Conservation (phyloP, 2,888 invertebrate species). For the Celastrina argiolus region DNA sequence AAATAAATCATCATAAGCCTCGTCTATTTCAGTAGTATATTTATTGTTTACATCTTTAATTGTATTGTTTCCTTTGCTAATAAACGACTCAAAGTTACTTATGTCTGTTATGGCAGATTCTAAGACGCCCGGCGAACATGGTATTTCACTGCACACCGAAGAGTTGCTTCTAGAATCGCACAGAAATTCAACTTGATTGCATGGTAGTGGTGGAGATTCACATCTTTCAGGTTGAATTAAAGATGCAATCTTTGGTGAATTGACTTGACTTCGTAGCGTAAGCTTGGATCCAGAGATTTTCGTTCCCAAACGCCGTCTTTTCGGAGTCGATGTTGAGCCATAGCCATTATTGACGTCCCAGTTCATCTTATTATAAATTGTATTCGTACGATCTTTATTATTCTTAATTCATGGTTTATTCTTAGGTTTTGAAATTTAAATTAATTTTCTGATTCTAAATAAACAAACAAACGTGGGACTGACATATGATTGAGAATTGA, state of each 20-base stretch:
- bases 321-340: constrained; percentile 50
- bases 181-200: constrained; percentile 66
- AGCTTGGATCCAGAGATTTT: constrained; percentile 24
- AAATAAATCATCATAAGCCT: constrained; percentile 52
- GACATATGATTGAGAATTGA: too few species aligned
- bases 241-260: constrained; percentile 41
- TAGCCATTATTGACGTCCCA: neutral
- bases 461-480: too few species aligned
- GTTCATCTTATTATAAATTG: neutral
- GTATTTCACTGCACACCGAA: constrained; percentile 44
- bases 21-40: constrained; percentile 6
- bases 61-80: constrained; percentile 36
- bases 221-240: constrained; percentile 39
- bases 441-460: neutral
- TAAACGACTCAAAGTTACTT: constrained; percentile 50
- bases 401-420: neutral
- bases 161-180: constrained; percentile 51
- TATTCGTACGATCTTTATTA: neutral
- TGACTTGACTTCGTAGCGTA: constrained; percentile 18
- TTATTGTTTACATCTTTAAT: neutral
- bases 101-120: constrained; percentile 41
- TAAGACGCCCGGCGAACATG: constrained; percentile 49
- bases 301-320: constrained; percentile 55
- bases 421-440: neutral
- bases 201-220: constrained; percentile 63